Base-by-base conservation (phyloP, 2,797 vertebrate species). In the Sebastes diploproa region DNA sequence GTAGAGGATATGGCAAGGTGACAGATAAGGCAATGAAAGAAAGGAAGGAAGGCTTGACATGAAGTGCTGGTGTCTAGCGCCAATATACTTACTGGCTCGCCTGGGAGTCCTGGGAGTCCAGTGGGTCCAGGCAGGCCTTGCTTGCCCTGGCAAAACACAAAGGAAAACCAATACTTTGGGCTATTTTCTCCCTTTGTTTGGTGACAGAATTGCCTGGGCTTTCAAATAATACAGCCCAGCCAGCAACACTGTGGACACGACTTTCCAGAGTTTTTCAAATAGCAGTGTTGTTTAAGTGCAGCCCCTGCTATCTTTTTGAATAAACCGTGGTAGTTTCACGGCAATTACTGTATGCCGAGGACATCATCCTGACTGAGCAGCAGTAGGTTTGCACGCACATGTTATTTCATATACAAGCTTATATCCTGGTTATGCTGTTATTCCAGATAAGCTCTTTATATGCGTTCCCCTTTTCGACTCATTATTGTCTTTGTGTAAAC, bases 31-130 rank as follows among this genome's bases (percentile, higher is more conserved):
- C 67, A 77, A 78, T 29, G 67, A 83, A 75, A 77, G 79, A 81
- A 76, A 52, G 42, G 42, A 46, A 83, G 74, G 67, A 79, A 74
- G 34, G 55, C 81, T 91, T 90, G 84, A 93, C 89, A 84, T 86
- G 72, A 87, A 84, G 89, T 70, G 81, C 70, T 74, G 3, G 38
- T 42, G 74, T 81, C 80, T 73, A 55, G 62, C 58, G 86, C 75
- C 72, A 87, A 78, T 80, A 67, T 86, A 96, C 97, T 87, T 97
- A 98, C 98, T 78, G 88, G 88, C 91, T 97, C 96, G 95, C 98
- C 98, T 64, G 96, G 94, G 63, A 94, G 88, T 89, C 98, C 98
- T 78, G 93, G 94, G 80, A 95, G 96, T 84, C 98, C 97, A 1
- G 80, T 76, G 63, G 95, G 86, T 86, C 97, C 98, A 84, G 94